phyloP scores from a whole-genome alignment of 1,140 invertebrate genomes.

The Heliconius hermathena region DNA sequence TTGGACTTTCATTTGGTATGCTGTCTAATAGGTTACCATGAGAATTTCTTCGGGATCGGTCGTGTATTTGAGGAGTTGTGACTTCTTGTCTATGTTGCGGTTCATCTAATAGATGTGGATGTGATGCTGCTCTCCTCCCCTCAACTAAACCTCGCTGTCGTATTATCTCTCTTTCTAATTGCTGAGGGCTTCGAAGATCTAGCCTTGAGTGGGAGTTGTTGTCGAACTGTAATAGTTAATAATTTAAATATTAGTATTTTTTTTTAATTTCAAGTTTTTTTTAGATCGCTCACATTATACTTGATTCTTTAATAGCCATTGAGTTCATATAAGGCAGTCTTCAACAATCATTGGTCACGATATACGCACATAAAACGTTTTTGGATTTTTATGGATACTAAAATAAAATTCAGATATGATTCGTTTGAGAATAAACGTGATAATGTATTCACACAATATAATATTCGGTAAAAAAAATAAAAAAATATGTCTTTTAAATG shows the following conservation, averaged over 20 bases:
- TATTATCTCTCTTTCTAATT: slow-evolving; percentile 82
- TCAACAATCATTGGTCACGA: slow-evolving; percentile 27
- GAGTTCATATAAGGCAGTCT: neutral
- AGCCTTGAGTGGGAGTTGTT: slow-evolving; percentile 71
- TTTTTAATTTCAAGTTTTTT: too few relatives aligned
- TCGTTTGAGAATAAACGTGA: neutral
- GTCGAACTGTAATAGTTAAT: slow-evolving; percentile 60
- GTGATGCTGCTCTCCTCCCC: slow-evolving; percentile 83
- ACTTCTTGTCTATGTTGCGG: slow-evolving; percentile 72
- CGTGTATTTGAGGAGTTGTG: slow-evolving; percentile 63
- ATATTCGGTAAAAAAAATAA: neutral
- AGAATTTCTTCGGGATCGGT: slow-evolving; percentile 80
- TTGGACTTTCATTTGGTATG: slow-evolving; percentile 57
- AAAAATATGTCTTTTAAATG: too few relatives aligned
- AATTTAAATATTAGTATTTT: neutral
- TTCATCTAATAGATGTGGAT: slow-evolving; percentile 85
- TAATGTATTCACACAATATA: neutral
- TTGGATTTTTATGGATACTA: slow-evolving; percentile 8
- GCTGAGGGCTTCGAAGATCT: slow-evolving; percentile 82
- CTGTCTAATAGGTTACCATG: slow-evolving; percentile 82
- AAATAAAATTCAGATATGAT: neutral
- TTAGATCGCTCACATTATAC: too few relatives aligned
- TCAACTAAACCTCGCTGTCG: slow-evolving; percentile 81
- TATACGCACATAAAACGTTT: slow-evolving; percentile 18
- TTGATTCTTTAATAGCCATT: neutral